Base-by-base conservation (phyloP, 2,888 invertebrate genomes). In the Mythimna albipuncta region DNA sequence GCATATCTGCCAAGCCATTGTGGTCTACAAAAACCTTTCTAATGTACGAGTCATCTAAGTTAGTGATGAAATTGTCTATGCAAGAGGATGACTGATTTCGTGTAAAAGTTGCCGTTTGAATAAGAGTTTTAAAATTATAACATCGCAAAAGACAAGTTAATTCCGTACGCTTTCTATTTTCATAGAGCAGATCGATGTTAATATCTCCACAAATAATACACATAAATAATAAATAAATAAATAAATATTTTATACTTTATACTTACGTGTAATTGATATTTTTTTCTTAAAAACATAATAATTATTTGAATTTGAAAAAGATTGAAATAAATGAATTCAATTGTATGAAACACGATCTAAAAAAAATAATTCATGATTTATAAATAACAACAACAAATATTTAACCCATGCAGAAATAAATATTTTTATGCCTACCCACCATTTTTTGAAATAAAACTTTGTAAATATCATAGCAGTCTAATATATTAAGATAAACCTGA, bases 401-500 rank as follows among this genome's bases (percentile, higher is more conserved):
- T 19, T 50, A 16, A 50, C 50, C 16, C 19, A 19, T 50, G 6
- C 16, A 19, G 1, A 2, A 44, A 44, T 44, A 50, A 50, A 50
- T 16, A 7, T n/a, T 19, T 50, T 13, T 9, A 26, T 55, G 10
- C 7, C 6, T 55, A 26, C 55, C 2, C n/a, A 63, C 68, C 26
- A 26, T 26, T 9, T 52, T 9, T 64, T 64, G 19, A 9, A 63
- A 63, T 13, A 3, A 13, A 19, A 3, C 10, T 9, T 38, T 68
- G n/a, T 58, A 41, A 9, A 44, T 41, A 0, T 26, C 26, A 10
- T 41, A 68, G 19, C 68, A 68, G 5, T 26, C 19, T 6, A 68
- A 63, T 19, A 68, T 52, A 26, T 68, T n/a, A n/a, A 38, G n/a
- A 4, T 41, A 63, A 64, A 13, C 52, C 9, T n/a, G 21, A 41